These are phyloP conservation scores for Hipposideros armiger DNA, from an alignment of 2,113 vertebrate genomes.

Conservation along the genomic window DNA sequence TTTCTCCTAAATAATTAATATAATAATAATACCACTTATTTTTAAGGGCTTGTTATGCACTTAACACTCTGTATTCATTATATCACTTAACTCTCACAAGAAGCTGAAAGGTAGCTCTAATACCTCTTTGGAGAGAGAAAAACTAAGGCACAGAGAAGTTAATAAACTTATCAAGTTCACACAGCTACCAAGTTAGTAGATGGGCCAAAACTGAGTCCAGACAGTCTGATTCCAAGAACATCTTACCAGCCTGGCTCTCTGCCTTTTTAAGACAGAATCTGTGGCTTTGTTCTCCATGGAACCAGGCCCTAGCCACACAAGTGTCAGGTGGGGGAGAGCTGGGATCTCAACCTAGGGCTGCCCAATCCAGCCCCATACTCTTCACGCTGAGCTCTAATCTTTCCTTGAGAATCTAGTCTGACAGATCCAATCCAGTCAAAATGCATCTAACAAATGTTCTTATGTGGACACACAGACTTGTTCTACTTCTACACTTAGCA, in stretches of 20 bases:
- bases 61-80: not conserved
- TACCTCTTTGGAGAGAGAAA: not conserved
- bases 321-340: not conserved
- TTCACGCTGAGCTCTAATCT: not conserved
- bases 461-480: accelerated
- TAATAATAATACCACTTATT: not conserved
- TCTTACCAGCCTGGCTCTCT: not conserved
- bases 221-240: not conserved
- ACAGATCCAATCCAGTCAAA: not conserved
- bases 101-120: not conserved
- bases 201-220: not conserved
- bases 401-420: not conserved
- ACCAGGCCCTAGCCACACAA: not conserved
- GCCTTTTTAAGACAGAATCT: not conserved
- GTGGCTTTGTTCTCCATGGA: not conserved
- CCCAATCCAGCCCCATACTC: not conserved
- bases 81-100: not conserved
- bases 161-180: not conserved
- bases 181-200: not conserved
- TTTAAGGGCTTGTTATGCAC: not conserved
- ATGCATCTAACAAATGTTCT: not conserved
- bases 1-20: not conserved
- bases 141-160: not conserved
- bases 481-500: not conserved
- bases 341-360: not conserved